These are phyloP conservation scores for Achatina immaculata DNA, from an alignment of 1,140 invertebrate genomes.

Conservation along the genomic window DNA sequence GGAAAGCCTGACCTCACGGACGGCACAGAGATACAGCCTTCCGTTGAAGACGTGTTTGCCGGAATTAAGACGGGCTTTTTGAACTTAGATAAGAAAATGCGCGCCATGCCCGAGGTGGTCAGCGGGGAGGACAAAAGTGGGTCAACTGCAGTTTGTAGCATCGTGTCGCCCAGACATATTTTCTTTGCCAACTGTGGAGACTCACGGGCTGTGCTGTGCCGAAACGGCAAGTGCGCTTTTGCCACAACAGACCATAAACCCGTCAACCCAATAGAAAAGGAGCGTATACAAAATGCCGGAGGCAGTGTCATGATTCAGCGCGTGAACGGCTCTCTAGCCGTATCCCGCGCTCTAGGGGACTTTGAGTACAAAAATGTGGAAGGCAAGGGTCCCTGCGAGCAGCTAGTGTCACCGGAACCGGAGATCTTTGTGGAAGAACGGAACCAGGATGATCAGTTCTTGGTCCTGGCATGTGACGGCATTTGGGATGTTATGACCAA, in stretches of 20 bases:
- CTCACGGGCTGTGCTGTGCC: conserved; percentile 91
- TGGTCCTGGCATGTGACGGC: conserved; percentile 98
- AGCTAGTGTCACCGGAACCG: conserved; percentile 96
- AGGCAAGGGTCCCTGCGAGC: conserved; percentile 82
- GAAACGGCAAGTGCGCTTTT: conserved; percentile 84
- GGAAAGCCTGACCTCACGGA: conserved; percentile 68
- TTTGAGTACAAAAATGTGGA: conserved; percentile 95
- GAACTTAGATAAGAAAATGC: conserved; percentile 85
- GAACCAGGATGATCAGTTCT: conserved; percentile 83
- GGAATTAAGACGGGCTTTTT: conserved; percentile 94
- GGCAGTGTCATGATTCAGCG: conserved; percentile 98
- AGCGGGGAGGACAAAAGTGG: conserved; percentile 93
- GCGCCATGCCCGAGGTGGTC: conserved; percentile 86
- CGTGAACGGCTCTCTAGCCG: conserved; percentile 82
- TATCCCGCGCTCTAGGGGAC: conserved; percentile 95
- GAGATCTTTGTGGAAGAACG: conserved; percentile 86
- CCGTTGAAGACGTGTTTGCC: conserved; percentile 79
- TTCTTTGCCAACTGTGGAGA: conserved; percentile 91
- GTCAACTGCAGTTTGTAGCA: conserved; percentile 95
- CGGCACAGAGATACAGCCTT: conserved; percentile 63
- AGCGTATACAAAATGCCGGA: conserved; percentile 94
- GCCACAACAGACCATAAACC: conserved; percentile 98
- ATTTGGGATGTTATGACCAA: conserved; percentile 98
- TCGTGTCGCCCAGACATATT: conserved; percentile 86
- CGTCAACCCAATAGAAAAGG: conserved; percentile 88